phyloP scores from a whole-genome alignment of 1,140 invertebrate genomes.

The Drosophila teissieri region DNA sequence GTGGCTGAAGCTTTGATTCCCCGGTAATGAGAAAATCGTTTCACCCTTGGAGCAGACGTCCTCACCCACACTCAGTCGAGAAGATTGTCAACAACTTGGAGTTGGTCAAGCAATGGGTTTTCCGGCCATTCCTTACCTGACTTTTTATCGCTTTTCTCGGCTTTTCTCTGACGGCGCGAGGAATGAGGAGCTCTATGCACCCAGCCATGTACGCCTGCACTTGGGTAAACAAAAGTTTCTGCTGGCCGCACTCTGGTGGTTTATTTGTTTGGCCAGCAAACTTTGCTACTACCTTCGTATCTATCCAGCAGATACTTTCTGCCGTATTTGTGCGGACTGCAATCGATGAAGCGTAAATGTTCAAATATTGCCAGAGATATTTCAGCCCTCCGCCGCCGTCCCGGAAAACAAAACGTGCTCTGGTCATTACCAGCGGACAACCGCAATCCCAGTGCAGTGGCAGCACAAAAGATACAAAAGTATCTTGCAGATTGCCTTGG shows the following conservation, averaged over 20 bases:
- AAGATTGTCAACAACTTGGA: slow-evolving; percentile 37
- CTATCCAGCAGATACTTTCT: slow-evolving; percentile 55
- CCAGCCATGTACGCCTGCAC: slow-evolving; percentile 45
- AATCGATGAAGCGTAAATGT: slow-evolving; percentile 83
- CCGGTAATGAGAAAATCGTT: slow-evolving; percentile 42
- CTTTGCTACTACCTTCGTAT: slow-evolving; percentile 66
- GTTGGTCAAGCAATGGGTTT: slow-evolving; percentile 29
- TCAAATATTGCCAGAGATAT: slow-evolving; percentile 71
- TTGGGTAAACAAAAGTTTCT: slow-evolving; percentile 78
- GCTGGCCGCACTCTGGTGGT: slow-evolving; percentile 49
- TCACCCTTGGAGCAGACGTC: slow-evolving; percentile 3
- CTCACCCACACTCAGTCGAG: background rate
- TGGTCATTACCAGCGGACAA: slow-evolving; percentile 72
- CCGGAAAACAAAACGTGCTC: slow-evolving; percentile 66
- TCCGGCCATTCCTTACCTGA: slow-evolving; percentile 29
- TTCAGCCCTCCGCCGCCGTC: slow-evolving; percentile 8
- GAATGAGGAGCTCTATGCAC: slow-evolving; percentile 1
- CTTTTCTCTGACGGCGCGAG: too few species aligned
- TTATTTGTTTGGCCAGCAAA: slow-evolving; percentile 81
- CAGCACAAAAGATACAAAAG: slow-evolving; percentile 73
- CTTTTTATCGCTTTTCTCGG: slow-evolving; percentile 61
- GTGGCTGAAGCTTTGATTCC: slow-evolving; percentile 18
- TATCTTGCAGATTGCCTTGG: slow-evolving; percentile 75
- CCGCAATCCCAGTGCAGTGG: slow-evolving; percentile 49
- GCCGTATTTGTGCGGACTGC: slow-evolving; percentile 39